phyloP scores from a whole-genome alignment of 2,888 invertebrate genomes.

The Drosophila melanocephala region DNA sequence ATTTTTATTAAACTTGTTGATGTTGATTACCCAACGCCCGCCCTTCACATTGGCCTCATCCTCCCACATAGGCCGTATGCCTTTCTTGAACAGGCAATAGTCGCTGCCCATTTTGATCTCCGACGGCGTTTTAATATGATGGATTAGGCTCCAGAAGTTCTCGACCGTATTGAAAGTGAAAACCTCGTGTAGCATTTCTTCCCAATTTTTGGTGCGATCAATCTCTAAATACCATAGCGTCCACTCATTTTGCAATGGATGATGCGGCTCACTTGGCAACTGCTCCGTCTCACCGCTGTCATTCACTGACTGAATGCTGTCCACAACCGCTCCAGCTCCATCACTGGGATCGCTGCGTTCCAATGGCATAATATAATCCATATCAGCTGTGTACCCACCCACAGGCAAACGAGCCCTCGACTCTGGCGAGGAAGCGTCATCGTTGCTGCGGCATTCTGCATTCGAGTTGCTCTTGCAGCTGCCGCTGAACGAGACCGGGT shows the following conservation, averaged over 20 bases:
- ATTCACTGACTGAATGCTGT: not conserved
- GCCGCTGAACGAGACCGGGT: not conserved
- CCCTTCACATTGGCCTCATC: constrained; percentile 92
- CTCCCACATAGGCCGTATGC: constrained; percentile 94
- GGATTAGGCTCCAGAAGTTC: constrained; percentile 98
- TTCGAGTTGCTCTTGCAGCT: constrained; percentile 25
- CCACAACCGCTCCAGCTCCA: constrained; percentile 1
- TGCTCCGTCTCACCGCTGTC: constrained; percentile 16
- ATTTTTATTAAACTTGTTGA: constrained; percentile 89
- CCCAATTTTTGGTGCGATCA: constrained; percentile 93
- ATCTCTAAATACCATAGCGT: constrained; percentile 98
- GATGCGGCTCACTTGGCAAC: constrained; percentile 89
- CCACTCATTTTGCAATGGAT: constrained; percentile 97
- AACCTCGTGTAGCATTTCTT: constrained; percentile 95
- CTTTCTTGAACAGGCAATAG: constrained; percentile 91
- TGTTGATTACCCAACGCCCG: constrained; percentile 92
- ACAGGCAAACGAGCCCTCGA: constrained; percentile 38
- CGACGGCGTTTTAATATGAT: constrained; percentile 93
- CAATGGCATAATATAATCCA: not conserved
- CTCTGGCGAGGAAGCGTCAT: constrained; percentile 12
- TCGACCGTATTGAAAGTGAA: constrained; percentile 97
- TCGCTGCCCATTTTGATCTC: constrained; percentile 92
- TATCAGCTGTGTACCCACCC: constrained; percentile 20
- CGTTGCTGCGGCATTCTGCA: constrained; percentile 16
- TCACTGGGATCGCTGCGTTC: not conserved